Conservation (phyloP, 2,888 invertebrate species). For the Eilema griseolum region DNA sequence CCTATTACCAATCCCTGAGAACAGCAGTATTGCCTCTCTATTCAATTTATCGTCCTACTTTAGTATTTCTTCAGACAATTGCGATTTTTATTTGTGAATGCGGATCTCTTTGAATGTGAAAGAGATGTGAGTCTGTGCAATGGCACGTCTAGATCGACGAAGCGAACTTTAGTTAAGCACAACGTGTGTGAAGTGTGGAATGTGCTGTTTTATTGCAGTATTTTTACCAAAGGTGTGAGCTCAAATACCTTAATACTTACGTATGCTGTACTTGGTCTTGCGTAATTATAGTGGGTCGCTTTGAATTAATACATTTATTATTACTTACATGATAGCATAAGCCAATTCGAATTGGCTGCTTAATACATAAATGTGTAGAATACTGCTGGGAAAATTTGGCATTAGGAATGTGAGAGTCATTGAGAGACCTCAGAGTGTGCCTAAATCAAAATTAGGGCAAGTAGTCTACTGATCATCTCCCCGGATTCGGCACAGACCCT, state of each 20-base stretch:
- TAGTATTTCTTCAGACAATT: slow-evolving; percentile 71
- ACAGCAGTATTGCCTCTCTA: slow-evolving; percentile 80
- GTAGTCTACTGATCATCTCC: no score
- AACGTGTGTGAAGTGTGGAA: neutral
- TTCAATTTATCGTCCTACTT: slow-evolving; percentile 81
- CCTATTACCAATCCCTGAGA: slow-evolving; percentile 79
- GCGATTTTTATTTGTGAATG: slow-evolving; percentile 60
- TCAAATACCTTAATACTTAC: neutral
- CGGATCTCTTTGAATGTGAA: slow-evolving; percentile 47
- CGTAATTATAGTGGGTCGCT: no score
- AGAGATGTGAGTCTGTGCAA: slow-evolving; percentile 26
- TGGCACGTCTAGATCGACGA: slow-evolving; percentile 10
- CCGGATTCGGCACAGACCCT: neutral
- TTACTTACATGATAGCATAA: no score
- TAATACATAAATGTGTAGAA: no score
- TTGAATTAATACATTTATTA: no score
- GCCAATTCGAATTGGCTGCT: no score
- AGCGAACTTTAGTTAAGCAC: slow-evolving; percentile 1
- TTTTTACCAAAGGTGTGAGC: neutral
- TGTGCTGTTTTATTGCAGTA: neutral
- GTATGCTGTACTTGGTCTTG: neutral
- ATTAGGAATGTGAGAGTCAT: no score
- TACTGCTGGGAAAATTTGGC: no score
- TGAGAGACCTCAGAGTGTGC: no score
- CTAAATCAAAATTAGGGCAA: no score